Evolutionary conservation across 2,888 invertebrate genomes (phyloP).

Genomic region (Timema podura): DNA sequence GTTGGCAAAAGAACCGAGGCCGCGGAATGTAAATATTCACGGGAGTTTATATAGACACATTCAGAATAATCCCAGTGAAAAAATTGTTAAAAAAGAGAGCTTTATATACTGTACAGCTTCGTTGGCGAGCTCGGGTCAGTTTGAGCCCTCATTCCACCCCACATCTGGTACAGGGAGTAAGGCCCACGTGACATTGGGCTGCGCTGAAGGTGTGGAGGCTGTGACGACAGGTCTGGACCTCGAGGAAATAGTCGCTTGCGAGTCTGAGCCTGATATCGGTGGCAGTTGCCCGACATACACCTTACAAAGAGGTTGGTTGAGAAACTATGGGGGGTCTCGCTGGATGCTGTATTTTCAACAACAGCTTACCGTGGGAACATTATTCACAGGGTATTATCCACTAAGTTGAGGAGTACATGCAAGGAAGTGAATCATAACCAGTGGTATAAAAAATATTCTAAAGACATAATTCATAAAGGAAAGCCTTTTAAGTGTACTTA

Average conservation of each 20-base stretch:
- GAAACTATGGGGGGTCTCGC: slow-evolving; percentile 36
- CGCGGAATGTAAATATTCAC: background rate
- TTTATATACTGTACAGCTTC: slow-evolving; percentile 22
- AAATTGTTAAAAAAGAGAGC: background rate
- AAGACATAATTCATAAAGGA: too few relatives aligned
- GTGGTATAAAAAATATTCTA: too few relatives aligned
- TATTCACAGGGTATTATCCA: slow-evolving; percentile 26
- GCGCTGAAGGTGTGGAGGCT: slow-evolving; percentile 35
- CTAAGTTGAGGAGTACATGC: background rate
- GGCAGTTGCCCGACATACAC: slow-evolving; percentile 30
- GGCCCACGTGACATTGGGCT: slow-evolving; percentile 39
- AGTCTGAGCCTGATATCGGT: slow-evolving; percentile 25
- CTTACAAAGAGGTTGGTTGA: slow-evolving; percentile 33
- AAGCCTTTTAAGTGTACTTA: too few relatives aligned
- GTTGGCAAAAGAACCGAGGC: background rate
- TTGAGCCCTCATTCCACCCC: slow-evolving; percentile 23
- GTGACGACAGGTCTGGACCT: slow-evolving; percentile 38
- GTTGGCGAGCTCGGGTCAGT: slow-evolving; percentile 17
- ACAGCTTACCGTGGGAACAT: slow-evolving; percentile 29
- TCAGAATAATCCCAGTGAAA: background rate
- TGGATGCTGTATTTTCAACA: slow-evolving; percentile 37
- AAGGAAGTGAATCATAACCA: too few relatives aligned
- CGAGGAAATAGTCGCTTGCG: slow-evolving; percentile 34
- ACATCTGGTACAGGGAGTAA: slow-evolving; percentile 29
- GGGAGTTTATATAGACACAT: slow-evolving; percentile 6